A percentile compares a stretch with the other conserved stretches of the same genome.
phyloP scores from a whole-genome alignment of 2,113 vertebrate genomes.

The Leptobrachium ailaonicum region DNA sequence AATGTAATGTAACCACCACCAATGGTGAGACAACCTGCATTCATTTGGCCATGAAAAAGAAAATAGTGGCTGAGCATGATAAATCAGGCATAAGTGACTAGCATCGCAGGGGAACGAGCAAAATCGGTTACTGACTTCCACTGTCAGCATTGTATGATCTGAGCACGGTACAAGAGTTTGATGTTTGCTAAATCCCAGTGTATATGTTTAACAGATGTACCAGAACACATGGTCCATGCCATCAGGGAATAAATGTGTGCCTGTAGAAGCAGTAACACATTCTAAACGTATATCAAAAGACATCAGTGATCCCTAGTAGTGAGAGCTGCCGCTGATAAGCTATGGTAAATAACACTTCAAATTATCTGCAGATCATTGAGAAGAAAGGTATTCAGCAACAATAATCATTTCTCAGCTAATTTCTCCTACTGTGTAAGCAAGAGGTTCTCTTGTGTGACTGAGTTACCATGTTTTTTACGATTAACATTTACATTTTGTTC shows the following conservation, averaged over 20 bases:
- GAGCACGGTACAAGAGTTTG: conserved; percentile 1
- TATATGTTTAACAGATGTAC: conserved; percentile 39
- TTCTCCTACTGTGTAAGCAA: no score
- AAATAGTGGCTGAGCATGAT: conserved; percentile 26
- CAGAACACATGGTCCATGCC: conserved; percentile 22
- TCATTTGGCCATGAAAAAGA: conserved; percentile 26
- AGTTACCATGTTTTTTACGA: no score
- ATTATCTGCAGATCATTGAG: no score
- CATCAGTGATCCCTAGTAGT: conserved; percentile 1
- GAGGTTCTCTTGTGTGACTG: no score
- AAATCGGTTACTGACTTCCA: conserved; percentile 25
- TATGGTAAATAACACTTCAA: no score
- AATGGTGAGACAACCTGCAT: conserved; percentile 39
- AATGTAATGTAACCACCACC: conserved; percentile 39
- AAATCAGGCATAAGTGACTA: conserved; percentile 17
- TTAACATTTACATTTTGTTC: no score
- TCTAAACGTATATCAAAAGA: conserved; percentile 11
- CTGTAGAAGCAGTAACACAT: conserved; percentile 2
- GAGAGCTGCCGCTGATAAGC: neutral
- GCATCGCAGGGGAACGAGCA: conserved; percentile 13
- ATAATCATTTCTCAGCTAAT: no score
- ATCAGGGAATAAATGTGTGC: conserved; percentile 21
- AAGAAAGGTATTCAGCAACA: no score
- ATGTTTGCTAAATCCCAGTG: conserved; percentile 32
- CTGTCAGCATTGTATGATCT: conserved; percentile 26